Evolutionary conservation across 2,888 invertebrate species (phyloP), one percentile per base, ranked within the genome.

Genomic region (Troides helena): DNA sequence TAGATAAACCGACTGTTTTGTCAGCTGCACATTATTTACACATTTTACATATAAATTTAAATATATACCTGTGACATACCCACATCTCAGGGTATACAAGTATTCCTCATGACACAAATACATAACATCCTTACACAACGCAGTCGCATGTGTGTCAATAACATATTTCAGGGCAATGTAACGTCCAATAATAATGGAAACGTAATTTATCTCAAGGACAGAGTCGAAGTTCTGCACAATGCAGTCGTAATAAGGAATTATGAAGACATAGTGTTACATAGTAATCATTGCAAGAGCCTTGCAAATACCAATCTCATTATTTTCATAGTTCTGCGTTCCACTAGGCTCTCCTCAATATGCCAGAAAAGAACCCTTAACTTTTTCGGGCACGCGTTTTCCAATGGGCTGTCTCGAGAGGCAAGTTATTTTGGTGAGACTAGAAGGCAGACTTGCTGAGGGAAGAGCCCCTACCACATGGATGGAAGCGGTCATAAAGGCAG

Each of bases 31-130:
- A 14, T 46, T 46, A 39, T 46, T 46, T 46, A 46, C 14, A 46
- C 12, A 12, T 46, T 14, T 72, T 70, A 63, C 70, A 60, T 67
- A 65, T 73, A 69, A 65, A 58, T 66, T 58, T 18, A 66, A 66
- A 61, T 36, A 53, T 43, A 10, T 67, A 23, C 57, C 46, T 66
- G 14, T 60, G n/a, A 60, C 64, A 43, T 43, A 69, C 69, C 64
- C 69, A 56, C 56, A 61, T 65, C 7, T 43, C 53, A 23, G 8
- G 12, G 21, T 46, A 46, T 0, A 57, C 25, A 39, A 23, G 18
- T 46, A 50, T 39, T 69, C 23, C n/a, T 65, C 61, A 46, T 66
- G 57, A 69, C 65, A 62, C 57, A 58, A 50, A 69, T 69, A 62
- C 61, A 25, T 64, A 62, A 39, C 25, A 65, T 69, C 57, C 36